phyloP scores from a whole-genome alignment of 2,888 invertebrate species.

The Amphipyra tragopoginis region DNA sequence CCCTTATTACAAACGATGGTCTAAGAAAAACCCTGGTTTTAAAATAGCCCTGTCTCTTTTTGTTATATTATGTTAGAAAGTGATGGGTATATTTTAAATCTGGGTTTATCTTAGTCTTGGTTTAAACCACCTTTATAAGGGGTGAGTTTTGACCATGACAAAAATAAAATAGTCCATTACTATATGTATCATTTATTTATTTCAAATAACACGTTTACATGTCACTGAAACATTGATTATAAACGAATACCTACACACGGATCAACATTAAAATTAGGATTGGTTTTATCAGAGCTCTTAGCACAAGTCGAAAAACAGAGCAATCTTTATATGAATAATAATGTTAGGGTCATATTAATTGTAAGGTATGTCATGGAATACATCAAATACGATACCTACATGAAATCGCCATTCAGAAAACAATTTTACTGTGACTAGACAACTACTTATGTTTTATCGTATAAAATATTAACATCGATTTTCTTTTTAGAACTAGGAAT shows the following conservation, averaged over 20 bases:
- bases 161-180: conserved; percentile 33
- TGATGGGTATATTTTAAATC: no score
- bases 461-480: conserved; percentile 60
- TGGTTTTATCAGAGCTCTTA: conserved; percentile 65
- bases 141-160: no score
- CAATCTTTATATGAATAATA: conserved; percentile 38
- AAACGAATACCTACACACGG: conserved; percentile 73
- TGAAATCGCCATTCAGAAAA: conserved; percentile 38
- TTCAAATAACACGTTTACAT: conserved; percentile 65
- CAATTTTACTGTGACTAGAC: conserved; percentile 64
- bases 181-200: conserved; percentile 62
- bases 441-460: conserved; percentile 54
- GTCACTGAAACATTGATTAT: conserved; percentile 60
- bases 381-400: conserved; percentile 26
- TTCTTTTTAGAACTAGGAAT: conserved; percentile 50
- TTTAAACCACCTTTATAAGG: no score
- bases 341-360: conserved; percentile 32
- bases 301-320: conserved; percentile 53
- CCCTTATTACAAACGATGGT: no score
- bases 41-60: no score
- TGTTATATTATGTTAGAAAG: no score
- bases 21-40: no score
- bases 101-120: no score
- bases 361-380: conserved; percentile 58
- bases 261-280: conserved; percentile 72